Percentiles rank a stretch among this genome's conserved stretches.
These are phyloP conservation scores for Tolypeutes matacus DNA, from an alignment of 2,797 vertebrate species.

Conservation along the genomic window DNA sequence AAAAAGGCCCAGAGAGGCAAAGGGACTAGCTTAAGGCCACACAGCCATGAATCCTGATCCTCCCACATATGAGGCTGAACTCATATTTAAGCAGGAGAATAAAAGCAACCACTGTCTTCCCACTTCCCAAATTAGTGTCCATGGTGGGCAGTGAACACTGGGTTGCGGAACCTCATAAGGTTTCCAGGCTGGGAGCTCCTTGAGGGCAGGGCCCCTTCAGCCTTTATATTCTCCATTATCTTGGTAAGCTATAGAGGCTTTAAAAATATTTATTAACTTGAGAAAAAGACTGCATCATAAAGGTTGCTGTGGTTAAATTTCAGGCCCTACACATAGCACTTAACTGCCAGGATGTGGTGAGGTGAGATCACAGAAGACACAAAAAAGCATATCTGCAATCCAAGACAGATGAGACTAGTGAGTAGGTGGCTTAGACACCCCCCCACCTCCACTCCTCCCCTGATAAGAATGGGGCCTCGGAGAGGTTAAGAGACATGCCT, in stretches of 20 bases:
- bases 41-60: neutral
- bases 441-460: fast-evolving
- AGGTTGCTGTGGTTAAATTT: neutral
- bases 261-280: neutral
- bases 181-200: neutral
- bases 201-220: neutral
- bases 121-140: neutral
- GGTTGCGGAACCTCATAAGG: neutral
- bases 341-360: neutral
- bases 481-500: no score
- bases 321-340: neutral
- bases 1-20: neutral
- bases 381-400: neutral
- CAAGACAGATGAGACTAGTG: neutral
- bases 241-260: neutral
- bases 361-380: neutral
- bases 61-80: neutral
- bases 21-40: neutral
- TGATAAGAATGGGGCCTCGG: neutral
- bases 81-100: neutral
- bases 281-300: neutral
- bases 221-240: neutral
- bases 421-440: neutral
- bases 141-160: neutral
- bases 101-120: neutral